Base-by-base conservation (phyloP, 2,888 invertebrate genomes). In the Boloria euphrosyne region DNA sequence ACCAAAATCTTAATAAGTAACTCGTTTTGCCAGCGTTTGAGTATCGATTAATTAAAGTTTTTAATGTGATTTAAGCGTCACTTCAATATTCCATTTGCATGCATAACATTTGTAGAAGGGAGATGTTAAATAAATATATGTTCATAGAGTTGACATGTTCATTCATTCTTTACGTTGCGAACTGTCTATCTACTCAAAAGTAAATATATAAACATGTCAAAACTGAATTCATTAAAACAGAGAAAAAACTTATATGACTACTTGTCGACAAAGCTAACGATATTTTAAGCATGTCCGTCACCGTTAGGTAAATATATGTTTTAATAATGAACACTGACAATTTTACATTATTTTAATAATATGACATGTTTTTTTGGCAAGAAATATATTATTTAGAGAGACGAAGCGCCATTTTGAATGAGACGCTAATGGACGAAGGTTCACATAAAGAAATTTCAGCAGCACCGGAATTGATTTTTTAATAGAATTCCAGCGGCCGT, bases 281-380 rank as follows among this genome's bases (percentile, higher is more conserved):
- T 71, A 74, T 67, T 73, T 66, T 70, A 70, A 70, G 65, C 47
- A 49, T 52, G 65, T 47, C 51, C 44, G 18, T 65, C 47, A 68
- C 70, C 70, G 68, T 68, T 70, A 68, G 55, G 52, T 68, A 70
- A 68, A 70, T 68, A 66, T 68, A 66, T 57, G 49, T 46, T 57
- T 59, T 58, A 68, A 52, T 65, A 68, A 47, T 47, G 54, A 72
- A 68, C 66, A 70, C 63, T 76, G 71, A 68, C 69, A 73, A 78
- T 62, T 73, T 67, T 73, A 76, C 70, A 78, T 76, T 59, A 68
- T 67, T 75, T 62, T 69, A 67, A 73, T 73, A 78, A 70, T 78
- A 78, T 82, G 80, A 84, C 80, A 83, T 79, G 78, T 79, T 77
- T 78, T 79, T 74, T 79, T 85, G 90, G 89, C 90, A 90, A 90